Base-by-base conservation (phyloP, 1,140 invertebrate species). In the Pseudobourletiella spinata region DNA sequence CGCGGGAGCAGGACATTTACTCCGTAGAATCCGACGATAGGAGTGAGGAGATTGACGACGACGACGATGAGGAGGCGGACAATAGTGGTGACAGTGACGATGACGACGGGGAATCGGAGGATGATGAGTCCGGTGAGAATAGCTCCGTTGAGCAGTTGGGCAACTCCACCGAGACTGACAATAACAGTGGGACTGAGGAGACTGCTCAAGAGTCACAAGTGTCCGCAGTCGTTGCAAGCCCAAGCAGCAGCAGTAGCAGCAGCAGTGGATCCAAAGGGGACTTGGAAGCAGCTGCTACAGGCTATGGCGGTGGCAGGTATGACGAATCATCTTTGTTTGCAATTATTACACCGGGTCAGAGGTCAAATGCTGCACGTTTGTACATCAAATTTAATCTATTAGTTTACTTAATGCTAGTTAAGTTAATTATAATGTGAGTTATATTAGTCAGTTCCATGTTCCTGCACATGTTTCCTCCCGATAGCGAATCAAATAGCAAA, bases 271-370 rank as follows among this genome's bases (percentile, higher is more conserved):
- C 3, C 2, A 30, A 59, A 59, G 43, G 0, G n/a, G 61, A 63
- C n/a, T 32, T 63, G 4, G 22, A 63, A 57, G 32, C 61, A 2
- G 35, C 61, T 42, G 61, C 61, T 16, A 63, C 61, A 18, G 61
- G 61, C 2, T 11, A 20, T 25, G 26, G 54, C 30, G 30, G 54
- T 20, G 54, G 30, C 30, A 25, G 16, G 32, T 42, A 24, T 29
- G n/a, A 24, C 3, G 22, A 54, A 29, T 29, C 25, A 52, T 20
- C 30, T 46, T 32, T 20, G 32, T 24, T 3, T 8, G n/a, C 16
- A 57, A n/a, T n/a, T n/a, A n/a, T n/a, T n/a, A n/a, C n/a, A n/a
- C n/a, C n/a, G n/a, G n/a, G n/a, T n/a, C n/a, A n/a, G n/a, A n/a
- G n/a, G n/a, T n/a, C n/a, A n/a, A n/a, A n/a, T n/a, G n/a, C n/a